These are phyloP conservation scores for Erinaceus europaeus DNA, from an alignment of 2,113 vertebrate genomes.

Conservation along the genomic window DNA sequence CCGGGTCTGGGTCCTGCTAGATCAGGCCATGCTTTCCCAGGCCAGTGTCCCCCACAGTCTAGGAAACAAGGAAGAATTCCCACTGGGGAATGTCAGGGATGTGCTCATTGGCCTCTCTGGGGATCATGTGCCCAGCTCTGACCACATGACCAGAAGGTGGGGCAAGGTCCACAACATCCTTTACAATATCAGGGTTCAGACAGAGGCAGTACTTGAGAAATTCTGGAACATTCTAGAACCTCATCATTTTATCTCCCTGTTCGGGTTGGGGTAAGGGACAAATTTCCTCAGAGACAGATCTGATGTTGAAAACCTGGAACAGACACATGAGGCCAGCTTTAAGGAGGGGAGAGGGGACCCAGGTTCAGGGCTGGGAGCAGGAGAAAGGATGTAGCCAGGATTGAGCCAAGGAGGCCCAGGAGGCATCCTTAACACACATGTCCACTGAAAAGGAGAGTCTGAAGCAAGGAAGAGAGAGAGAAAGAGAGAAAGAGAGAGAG, in stretches of 20 bases:
- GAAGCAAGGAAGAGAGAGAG: not conserved
- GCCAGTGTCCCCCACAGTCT: no score
- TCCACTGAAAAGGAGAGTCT: not conserved
- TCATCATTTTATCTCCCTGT: not conserved
- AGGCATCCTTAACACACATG: no score
- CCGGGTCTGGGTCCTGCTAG: no score
- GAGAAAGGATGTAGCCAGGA: accelerated
- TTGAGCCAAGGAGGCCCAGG: not conserved
- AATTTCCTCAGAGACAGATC: not conserved
- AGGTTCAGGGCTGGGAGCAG: not conserved
- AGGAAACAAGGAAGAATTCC: not conserved
- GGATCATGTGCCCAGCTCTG: no score
- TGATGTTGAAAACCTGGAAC: not conserved
- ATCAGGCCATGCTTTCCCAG: no score
- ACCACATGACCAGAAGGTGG: not conserved
- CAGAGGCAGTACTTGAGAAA: not conserved
- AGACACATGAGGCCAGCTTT: not conserved
- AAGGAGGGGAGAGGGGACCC: not conserved
- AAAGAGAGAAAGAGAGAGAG: no score
- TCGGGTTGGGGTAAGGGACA: not conserved
- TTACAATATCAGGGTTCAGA: not conserved
- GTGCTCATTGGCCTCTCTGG: no score
- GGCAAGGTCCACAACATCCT: not conserved
- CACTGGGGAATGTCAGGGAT: accelerated
- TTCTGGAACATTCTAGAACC: not conserved